Base-by-base conservation (phyloP, 2,113 vertebrate genomes). In the Sminthopsis crassicaudata region DNA sequence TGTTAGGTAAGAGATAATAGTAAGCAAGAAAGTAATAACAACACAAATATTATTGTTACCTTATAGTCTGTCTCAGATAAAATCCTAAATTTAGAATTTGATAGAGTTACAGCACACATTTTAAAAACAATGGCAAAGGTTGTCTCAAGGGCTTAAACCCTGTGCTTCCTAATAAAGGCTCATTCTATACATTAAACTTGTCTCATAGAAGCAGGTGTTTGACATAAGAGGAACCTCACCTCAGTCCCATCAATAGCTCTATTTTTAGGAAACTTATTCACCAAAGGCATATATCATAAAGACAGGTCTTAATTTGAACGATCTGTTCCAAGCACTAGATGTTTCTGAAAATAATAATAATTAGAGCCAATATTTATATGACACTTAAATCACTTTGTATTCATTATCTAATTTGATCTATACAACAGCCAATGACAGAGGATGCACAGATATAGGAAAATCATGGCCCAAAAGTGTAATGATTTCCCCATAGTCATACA, bases 11-110 rank as follows among this genome's bases (percentile, higher is more conserved):
- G 88, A 96, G 48, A 95, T 92, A 96, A 95, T 22, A 96, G 48
- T 92, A 67, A 91, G 30, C 50, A 94, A 76, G 92, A 94, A 94
- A 94, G 52, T 3, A 50, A 95, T 93, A 96, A 94, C 57, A 9
- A 98, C 95, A 96, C 90, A 98, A 97, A 96, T 90, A 96, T 93
- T 93, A 97, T 95, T 91, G 96, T 36, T 51, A 55, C 52, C 54
- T n/a, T 92, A 16, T 95, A 89, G 84, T 96, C 46, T 89, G 48
- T 76, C 95, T 46, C 91, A 91, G 90, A 95, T 9, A 97, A 88
- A 91, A 76, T 84, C 46, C 96, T 95, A 42, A 46, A 84, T 1
- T 2, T 93, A 94, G 91, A 94, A 53, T 96, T 94, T 22, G 92
- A 92, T 26, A 52, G 94, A 94, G 0, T 6, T 27, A 1, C 23